A percentile compares a stretch with the other conserved stretches of the same genome.
Evolutionary conservation across 37 sponge, comb jelly and placozoan species (phyloP).

Genomic region (Tethya wilhelma): DNA sequence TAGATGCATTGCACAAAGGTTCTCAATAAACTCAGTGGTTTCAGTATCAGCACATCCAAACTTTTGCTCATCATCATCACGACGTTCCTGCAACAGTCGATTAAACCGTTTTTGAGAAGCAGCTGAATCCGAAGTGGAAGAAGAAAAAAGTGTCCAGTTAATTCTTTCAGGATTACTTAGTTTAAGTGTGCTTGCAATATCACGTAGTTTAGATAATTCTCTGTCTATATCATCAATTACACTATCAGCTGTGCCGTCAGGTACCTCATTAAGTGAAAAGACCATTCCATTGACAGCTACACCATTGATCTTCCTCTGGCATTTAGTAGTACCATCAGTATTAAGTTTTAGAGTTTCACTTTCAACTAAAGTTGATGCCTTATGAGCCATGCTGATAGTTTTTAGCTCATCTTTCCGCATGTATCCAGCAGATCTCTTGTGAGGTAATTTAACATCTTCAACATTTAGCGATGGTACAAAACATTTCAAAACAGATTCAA

Average conservation of each 20-base stretch:
- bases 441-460: conserved; percentile 7
- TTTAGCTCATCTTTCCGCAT: conserved; percentile 42
- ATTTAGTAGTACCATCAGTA: conserved; percentile 24
- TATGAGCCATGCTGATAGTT: conserved; percentile 34
- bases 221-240: conserved; percentile 4
- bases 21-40: not conserved
- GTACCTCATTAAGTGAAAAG: conserved; percentile 29
- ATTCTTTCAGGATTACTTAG: too few species aligned
- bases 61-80: too few species aligned
- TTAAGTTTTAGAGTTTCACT: not conserved
- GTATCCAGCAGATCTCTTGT: conserved; percentile 26
- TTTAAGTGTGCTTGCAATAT: conserved; percentile 4
- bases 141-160: too few species aligned
- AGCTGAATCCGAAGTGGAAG: too few species aligned
- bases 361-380: conserved; percentile 3
- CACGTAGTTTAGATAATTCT: conserved; percentile 9
- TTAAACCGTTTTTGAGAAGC: too few species aligned
- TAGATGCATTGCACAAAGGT: too few species aligned
- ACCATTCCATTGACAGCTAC: conserved; percentile 40
- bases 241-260: too few species aligned
- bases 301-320: conserved; percentile 8
- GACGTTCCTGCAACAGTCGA: too few species aligned
- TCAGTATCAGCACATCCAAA: too few species aligned
- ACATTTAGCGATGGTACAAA: conserved; percentile 14
- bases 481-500: conserved; percentile 15